Base-by-base conservation (phyloP, 92 coral and sea anemone genomes). In the Umimayanthus kanabou region DNA sequence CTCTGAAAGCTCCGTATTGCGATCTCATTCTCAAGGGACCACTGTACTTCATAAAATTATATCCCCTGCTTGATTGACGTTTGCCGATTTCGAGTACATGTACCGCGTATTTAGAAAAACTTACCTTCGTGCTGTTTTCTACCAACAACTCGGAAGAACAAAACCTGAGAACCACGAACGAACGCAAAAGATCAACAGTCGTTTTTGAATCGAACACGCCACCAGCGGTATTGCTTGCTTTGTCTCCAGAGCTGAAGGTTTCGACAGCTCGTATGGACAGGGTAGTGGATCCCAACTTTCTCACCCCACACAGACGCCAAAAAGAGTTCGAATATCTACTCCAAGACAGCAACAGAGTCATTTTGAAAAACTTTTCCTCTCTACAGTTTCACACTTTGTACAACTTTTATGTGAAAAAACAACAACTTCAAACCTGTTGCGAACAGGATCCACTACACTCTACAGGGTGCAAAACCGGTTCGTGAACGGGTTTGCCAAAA, bases 131-230 rank as follows among this genome's bases (percentile, higher is more conserved):
- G 72, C 94, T 85, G 67, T 97, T 92, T 70, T 86, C 85, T 30
- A 94, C 97, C 55, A 97, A 85, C n/a, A 90, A 18, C 43, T 92
- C 94, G 74, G 92, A 90, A 30, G 94, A 92, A 42, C 97, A 97
- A 64, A 97, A 88, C 76, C 88, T 95, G 47, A 97, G 86, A 43
- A 97, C 96, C 43, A 91, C 80, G 40, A 92, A 40, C 72, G 99
- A 86, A 18, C 97, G 95, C 74, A 92, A 77, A 55, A 97, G 87
- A 43, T 97, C 96, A 23, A 77, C 65, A 39, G 84, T 82, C 14
- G 81, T 85, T 84, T 95, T 95, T 43, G 92, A 90, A 82, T 42
- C 77, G 20, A 82, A 82, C 26, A 82, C 86, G 25, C 70, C 70
- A 66, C n/a, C 64, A 33, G 20, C 42, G 61, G 76, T 6, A 8